Evolutionary conservation across 2,797 vertebrate species (phyloP).

Genomic region (Bradypus variegatus): DNA sequence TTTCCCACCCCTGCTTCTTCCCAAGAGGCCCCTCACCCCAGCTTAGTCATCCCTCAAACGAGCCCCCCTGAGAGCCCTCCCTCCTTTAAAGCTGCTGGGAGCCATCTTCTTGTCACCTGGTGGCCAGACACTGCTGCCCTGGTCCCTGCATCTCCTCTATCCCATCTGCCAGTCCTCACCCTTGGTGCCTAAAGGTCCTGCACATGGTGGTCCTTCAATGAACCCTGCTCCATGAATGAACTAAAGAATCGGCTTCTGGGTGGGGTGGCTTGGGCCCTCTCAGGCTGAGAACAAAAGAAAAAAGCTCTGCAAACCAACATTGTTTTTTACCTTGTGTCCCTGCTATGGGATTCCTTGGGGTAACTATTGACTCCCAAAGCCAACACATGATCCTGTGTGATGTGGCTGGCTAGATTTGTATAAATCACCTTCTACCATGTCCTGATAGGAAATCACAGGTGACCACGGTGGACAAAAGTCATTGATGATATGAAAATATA

Average conservation of each 20-base stretch:
- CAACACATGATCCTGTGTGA: not conserved
- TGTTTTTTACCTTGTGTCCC: not conserved
- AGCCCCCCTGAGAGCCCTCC: not conserved
- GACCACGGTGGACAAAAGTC: not conserved
- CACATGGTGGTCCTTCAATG: not conserved
- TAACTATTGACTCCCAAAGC: not conserved
- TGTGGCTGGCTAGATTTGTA: not conserved
- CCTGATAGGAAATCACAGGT: not conserved
- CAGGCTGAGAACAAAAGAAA: not conserved
- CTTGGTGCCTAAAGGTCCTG: not conserved
- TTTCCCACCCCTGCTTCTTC: not conserved
- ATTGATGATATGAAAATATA: not conserved
- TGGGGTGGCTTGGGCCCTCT: not conserved
- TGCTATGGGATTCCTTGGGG: not conserved
- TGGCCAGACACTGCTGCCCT: not conserved
- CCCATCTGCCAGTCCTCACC: not conserved
- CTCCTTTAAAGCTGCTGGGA: not conserved
- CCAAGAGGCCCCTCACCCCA: not conserved
- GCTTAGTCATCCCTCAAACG: not conserved
- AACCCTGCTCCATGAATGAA: not conserved
- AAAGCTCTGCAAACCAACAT: not conserved
- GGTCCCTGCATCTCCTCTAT: not conserved
- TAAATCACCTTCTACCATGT: not conserved
- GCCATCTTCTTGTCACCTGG: not conserved
- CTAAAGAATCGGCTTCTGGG: not conserved